A percentile compares a stretch with the other conserved stretches of the same genome.
phyloP scores from a whole-genome alignment of 2,113 vertebrate genomes.

The Xenopus borealis region DNA sequence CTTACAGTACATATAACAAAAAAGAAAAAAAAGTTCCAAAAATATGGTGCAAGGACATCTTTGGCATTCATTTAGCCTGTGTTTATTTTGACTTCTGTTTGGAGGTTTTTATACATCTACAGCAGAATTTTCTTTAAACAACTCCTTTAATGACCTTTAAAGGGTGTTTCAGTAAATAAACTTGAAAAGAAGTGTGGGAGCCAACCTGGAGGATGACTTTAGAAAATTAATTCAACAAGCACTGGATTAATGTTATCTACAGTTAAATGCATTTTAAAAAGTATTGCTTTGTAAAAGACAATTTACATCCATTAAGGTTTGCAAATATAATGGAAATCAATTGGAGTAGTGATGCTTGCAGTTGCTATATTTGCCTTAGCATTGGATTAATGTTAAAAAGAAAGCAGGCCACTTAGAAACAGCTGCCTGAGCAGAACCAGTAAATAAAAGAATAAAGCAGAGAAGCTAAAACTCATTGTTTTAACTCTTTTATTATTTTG shows the following conservation, averaged over 20 bases:
- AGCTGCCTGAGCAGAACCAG: not conserved
- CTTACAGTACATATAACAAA: no score
- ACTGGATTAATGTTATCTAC: constrained; percentile 31
- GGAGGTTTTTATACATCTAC: no score
- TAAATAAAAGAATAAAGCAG: not conserved
- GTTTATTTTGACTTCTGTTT: no score
- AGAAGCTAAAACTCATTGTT: no score
- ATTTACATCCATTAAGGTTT: constrained; percentile 40
- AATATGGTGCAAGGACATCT: no score
- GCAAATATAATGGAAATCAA: constrained; percentile 45
- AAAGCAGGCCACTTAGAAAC: not conserved
- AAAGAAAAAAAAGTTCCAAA: no score
- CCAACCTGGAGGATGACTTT: not conserved
- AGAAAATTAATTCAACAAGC: constrained; percentile 26
- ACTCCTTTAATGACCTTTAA: constrained; percentile 5
- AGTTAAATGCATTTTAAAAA: constrained; percentile 35
- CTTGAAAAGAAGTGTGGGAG: not conserved
- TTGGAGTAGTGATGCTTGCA: constrained; percentile 34
- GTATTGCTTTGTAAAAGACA: constrained; percentile 27
- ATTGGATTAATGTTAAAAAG: constrained; percentile 34
- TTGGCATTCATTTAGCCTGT: no score
- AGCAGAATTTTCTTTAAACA: constrained; percentile 5
- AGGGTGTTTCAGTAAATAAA: not conserved
- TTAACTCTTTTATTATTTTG: no score
- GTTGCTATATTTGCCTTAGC: constrained; percentile 32